phyloP scores from a whole-genome alignment of 2,113 vertebrate species.

The Alectura lathami region DNA sequence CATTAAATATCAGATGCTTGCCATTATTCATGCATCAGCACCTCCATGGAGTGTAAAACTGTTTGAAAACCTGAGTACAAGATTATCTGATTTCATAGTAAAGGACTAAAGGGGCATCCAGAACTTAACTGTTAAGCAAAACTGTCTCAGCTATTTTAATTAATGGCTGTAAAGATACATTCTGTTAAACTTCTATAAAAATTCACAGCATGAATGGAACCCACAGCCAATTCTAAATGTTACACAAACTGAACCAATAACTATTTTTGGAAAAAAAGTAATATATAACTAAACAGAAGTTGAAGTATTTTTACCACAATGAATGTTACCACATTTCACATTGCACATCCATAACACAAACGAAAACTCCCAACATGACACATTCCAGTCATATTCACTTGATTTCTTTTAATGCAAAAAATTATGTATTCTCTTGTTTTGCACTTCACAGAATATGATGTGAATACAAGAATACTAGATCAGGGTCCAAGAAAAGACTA shows the following conservation, averaged over 20 bases:
- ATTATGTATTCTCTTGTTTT: conserved; percentile 78
- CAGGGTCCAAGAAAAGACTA: conserved; percentile 75
- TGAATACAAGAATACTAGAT: conserved; percentile 84
- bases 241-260: conserved; percentile 68
- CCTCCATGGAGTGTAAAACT: conserved; percentile 59
- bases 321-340: conserved; percentile 75
- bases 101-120: conserved; percentile 52
- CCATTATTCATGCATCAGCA: conserved; percentile 70
- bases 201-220: conserved; percentile 78
- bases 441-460: conserved; percentile 83
- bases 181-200: conserved; percentile 78
- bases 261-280: conserved; percentile 67
- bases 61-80: conserved; percentile 72
- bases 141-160: conserved; percentile 71
- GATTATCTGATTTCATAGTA: conserved; percentile 48
- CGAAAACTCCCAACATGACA: conserved; percentile 75
- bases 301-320: conserved; percentile 74
- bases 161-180: conserved; percentile 77
- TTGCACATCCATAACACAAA: conserved; percentile 70
- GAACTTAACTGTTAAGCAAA: conserved; percentile 65
- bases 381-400: conserved; percentile 75
- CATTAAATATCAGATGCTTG: conserved; percentile 63
- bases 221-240: conserved; percentile 66
- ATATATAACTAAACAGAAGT: conserved; percentile 47
- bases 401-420: conserved; percentile 77